Base-by-base conservation (phyloP, 1,140 invertebrate genomes). In the Sycophaga agraensis region DNA sequence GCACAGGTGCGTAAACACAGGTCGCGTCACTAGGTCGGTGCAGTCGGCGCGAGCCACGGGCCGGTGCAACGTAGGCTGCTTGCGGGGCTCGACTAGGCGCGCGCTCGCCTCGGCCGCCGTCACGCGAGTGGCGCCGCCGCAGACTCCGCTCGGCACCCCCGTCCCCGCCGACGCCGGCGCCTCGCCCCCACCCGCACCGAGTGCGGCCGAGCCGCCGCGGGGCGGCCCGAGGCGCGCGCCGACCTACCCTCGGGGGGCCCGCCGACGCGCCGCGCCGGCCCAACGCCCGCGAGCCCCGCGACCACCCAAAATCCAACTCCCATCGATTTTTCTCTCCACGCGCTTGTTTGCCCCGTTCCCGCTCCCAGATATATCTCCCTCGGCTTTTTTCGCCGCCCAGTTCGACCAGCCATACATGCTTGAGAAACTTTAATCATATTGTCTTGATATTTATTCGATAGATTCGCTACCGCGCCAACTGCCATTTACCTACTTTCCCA, bases 41-140 rank as follows among this genome's bases (percentile, higher is more conserved):
- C n/a, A 16, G 4, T 1, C 16, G 2, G 24, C 9, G 14, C 4
- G 8, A 39, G 17, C 28, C 1, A 9, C 28, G 26, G 3, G 39
- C 49, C 4, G 19, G 34, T 51, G 9, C 11, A 21, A 2, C 17
- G 6, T n/a, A 14, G 3, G 1, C 19, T 12, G 14, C 28, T 2
- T 21, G 17, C 7, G 19, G 24, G 16, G 49, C 6, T n/a, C n/a
- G n/a, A n/a, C 46, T 16, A 11, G 17, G 14, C 48, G 50, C 55
- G 67, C 68, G 59, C 37, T 53, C 64, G 66, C 64, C 59, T 59
- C 66, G 68, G 56, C 59, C 69, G 74, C 72, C 59, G 63, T 69
- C 68, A 71, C 67, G 70, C 70, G 74, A 78, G 74, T 77, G 72
- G 59, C 68, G 65, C 68, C 67, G 70, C 67, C 69, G 72, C 65